These are phyloP conservation scores for Lytechinus variegatus DNA, from an alignment of 35 echinoderm and acorn worm species.

Conservation along the genomic window DNA sequence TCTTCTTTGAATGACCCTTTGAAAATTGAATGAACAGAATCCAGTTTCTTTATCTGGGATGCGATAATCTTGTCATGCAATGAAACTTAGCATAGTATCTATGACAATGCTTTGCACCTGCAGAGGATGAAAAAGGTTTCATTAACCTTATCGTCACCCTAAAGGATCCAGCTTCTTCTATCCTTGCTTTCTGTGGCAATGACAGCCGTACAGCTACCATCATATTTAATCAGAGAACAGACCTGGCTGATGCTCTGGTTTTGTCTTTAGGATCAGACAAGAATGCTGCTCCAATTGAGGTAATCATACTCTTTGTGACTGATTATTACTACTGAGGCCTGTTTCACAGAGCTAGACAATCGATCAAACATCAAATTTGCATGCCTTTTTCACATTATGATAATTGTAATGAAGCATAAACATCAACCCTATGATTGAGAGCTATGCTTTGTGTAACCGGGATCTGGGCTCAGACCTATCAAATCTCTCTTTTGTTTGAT, in stretches of 20 bases:
- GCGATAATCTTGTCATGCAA: neutral
- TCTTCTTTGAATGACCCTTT: no score
- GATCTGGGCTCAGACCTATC: no score
- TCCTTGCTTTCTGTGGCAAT: neutral
- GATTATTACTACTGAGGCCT: no score
- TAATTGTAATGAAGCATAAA: no score
- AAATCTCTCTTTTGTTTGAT: no score
- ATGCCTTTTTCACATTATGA: no score
- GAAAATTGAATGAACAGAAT: no score
- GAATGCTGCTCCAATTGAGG: neutral
- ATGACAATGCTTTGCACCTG: neutral
- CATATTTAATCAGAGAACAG: neutral
- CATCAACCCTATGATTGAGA: no score
- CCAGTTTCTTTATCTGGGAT: no score
- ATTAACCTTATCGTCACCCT: conserved; percentile 1
- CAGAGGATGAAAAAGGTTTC: neutral
- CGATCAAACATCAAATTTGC: no score
- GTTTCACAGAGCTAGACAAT: no score
- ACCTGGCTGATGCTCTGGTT: neutral
- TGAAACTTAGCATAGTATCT: neutral
- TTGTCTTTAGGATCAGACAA: neutral
- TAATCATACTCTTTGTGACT: neutral
- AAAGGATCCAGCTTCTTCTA: neutral
- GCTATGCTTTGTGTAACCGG: no score
- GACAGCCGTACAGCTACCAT: neutral